Evolutionary conservation across 2,113 vertebrate genomes (phyloP).

Genomic region (Micronisus gabar): DNA sequence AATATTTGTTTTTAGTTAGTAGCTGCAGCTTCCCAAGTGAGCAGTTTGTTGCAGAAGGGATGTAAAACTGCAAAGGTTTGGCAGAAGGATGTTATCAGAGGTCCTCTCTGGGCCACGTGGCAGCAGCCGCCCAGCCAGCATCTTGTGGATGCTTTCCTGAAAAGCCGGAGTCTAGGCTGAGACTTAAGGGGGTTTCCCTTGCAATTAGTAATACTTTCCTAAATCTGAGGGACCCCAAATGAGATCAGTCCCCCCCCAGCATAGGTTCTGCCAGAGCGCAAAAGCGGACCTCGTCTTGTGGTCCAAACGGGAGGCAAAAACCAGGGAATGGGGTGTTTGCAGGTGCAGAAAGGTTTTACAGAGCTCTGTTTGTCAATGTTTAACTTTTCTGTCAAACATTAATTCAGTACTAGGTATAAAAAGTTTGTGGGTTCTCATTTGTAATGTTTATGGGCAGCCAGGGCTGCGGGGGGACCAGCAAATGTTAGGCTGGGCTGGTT

Average conservation of each 20-base stretch:
- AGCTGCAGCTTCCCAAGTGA: conserved; percentile 12
- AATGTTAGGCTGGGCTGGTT: neutral
- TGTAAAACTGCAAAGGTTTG: neutral
- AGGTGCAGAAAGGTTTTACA: neutral
- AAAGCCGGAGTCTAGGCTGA: neutral
- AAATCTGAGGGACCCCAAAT: neutral
- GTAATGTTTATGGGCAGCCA: neutral
- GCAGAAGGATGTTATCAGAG: neutral
- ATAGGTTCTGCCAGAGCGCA: neutral
- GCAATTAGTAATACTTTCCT: neutral
- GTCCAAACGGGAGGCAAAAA: neutral
- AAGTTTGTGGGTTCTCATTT: neutral
- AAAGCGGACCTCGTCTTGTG: no score
- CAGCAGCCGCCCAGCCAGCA: neutral
- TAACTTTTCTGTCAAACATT: neutral
- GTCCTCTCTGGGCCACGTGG: neutral
- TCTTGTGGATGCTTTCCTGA: neutral
- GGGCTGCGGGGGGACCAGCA: neutral
- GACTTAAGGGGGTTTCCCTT: neutral
- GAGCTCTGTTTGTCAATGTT: neutral
- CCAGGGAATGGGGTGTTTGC: neutral
- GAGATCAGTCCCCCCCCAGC: neutral
- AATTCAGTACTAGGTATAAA: neutral
- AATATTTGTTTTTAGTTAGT: conserved; percentile 26
- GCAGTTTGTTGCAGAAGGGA: neutral